Base-by-base conservation (phyloP, 2,888 invertebrate species). In the Oscheius sp. region DNA sequence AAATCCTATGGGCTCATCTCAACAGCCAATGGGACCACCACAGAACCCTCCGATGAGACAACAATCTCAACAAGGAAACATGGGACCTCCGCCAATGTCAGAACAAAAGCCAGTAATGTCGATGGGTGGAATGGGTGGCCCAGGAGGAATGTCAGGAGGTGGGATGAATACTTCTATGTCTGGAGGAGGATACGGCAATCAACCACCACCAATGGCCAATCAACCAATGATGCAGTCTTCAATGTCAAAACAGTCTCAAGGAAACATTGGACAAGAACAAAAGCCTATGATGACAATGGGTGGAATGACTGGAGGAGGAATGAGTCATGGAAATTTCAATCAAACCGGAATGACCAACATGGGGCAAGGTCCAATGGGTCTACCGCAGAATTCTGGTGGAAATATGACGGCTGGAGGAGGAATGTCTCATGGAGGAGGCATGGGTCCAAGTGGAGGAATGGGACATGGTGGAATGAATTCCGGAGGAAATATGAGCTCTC, bases 161-260 rank as follows among this genome's bases (percentile, higher is more conserved):
- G 57, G 57, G 45, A 36, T 61, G 61, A 44, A 44, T 20, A 41
- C 59, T 20, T 17, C 32, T 33, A 4, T 20, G 14, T n/a, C n/a
- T 24, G 45, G 61, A 14, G 14, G 45, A 28, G 61, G 44, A 24
- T 61, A 61, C 28, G 44, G 24, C 28, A 61, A 45, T 33, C 61
- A 61, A 26, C 45, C 45, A 20, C n/a, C 59, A 5, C 44, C 61
- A 2, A 61, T 61, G 61, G 20, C 57, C 8, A 56, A 32, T 56
- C 54, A 54, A 20, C 33, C 54, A 2, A 12, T 9, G 20, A 54
- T 54, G 54, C 32, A 33, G 54, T 14, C 54, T 33, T 1, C 54
- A 33, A 28, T 30, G 54, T 20, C 32, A 5, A 32, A 32, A 9
- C 32, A 54, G 24, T 12, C 54, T 5, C 20, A n/a, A 47, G 47